These are phyloP conservation scores for Leptarthrus brevirostris DNA, from an alignment of 2,888 invertebrate species.

Conservation along the genomic window DNA sequence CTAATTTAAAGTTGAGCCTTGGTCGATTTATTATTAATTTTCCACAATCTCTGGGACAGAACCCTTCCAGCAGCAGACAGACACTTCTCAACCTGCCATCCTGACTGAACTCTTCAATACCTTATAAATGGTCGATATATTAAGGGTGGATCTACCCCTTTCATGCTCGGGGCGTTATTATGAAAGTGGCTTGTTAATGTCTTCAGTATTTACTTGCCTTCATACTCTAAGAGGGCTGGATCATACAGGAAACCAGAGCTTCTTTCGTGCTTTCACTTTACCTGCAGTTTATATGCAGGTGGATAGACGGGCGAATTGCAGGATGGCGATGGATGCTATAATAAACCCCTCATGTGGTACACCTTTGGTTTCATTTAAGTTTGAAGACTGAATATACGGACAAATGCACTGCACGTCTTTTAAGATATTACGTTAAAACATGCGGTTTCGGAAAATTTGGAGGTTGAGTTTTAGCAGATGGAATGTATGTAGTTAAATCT, in stretches of 20 bases:
- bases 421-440: background rate
- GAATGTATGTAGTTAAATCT: no score
- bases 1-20: slow-evolving; percentile 48
- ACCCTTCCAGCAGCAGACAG: background rate
- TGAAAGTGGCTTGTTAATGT: slow-evolving; percentile 26
- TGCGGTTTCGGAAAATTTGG: background rate
- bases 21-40: slow-evolving; percentile 47
- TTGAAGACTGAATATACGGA: background rate
- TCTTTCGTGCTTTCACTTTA: no score
- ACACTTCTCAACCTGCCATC: background rate
- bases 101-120: background rate
- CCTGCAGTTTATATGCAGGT: background rate
- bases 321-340: background rate
- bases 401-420: background rate
- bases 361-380: background rate
- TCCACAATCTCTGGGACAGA: background rate
- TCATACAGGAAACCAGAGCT: slow-evolving; percentile 15
- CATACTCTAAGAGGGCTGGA: background rate
- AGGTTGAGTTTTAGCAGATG: background rate
- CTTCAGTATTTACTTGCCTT: background rate
- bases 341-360: background rate
- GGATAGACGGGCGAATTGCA: no score
- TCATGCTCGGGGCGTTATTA: background rate
- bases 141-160: background rate
- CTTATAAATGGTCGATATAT: slow-evolving; percentile 12